These are phyloP conservation scores for Camelus bactrianus DNA, from an alignment of 2,113 vertebrate species.

Conservation along the genomic window DNA sequence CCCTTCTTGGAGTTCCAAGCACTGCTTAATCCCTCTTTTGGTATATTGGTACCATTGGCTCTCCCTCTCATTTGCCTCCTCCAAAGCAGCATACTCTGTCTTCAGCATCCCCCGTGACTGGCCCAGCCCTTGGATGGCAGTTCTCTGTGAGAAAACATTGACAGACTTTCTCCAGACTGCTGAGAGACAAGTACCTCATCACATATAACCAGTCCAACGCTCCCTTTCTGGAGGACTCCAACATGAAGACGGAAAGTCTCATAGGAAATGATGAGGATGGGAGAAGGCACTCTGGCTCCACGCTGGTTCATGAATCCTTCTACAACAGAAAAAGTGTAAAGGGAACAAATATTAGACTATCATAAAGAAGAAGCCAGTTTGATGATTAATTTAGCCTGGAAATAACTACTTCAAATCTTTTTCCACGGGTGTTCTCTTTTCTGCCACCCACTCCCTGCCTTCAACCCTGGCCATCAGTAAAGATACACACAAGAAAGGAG, in stretches of 20 bases:
- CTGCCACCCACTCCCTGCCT: background rate
- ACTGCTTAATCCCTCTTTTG: background rate
- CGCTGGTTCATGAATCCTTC: constrained; percentile 95
- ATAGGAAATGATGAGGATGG: constrained; percentile 98
- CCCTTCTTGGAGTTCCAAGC: background rate
- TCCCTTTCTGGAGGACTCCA: constrained; percentile 93
- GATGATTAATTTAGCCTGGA: background rate
- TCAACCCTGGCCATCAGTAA: background rate
- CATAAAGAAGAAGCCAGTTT: background rate
- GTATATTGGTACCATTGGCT: background rate
- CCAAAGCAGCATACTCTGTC: background rate
- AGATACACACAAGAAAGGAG: background rate
- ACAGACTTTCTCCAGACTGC: background rate
- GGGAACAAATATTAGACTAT: background rate
- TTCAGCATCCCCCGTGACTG: background rate
- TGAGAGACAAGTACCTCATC: constrained; percentile 91
- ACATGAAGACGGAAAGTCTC: constrained; percentile 97
- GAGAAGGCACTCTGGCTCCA: constrained; percentile 92
- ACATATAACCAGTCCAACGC: constrained; percentile 96
- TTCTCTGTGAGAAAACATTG: background rate
- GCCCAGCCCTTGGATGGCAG: background rate
- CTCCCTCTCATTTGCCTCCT: background rate
- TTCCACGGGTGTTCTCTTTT: background rate
- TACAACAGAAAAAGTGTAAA: constrained; percentile 74
- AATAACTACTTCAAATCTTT: constrained; percentile 40